Base-by-base conservation (phyloP, 2,888 invertebrate genomes). In the Tribolium freemani region DNA sequence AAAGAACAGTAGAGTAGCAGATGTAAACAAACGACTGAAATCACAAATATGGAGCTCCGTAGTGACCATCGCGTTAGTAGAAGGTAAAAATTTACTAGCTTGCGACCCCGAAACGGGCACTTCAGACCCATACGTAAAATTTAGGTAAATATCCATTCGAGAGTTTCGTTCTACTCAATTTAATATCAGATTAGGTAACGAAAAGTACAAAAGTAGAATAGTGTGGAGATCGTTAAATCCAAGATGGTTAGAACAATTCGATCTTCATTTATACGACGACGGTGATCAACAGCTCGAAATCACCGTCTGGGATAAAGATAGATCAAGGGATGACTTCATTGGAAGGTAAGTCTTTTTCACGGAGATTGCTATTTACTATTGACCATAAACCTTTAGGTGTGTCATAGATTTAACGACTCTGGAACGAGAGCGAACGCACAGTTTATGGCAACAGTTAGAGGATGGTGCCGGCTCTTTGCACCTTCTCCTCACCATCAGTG, bases 41-140 rank as follows among this genome's bases (percentile, higher is more conserved):
- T 96, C 95, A 26, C 98, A 98, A 88, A 96, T 97, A 84, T 99
- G 98, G 98, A 96, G 95, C 84, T 96, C 96, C 1, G 96, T 98
- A 69, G 97, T 99, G 44, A 99, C 98, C 72, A 95, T 99, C 79
- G 94, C 98, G n/a, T 89, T 99, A 76, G 96, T 99, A 20, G 98
- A 99, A 87, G 98, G 97, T 8, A 95, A 93, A 87, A 94, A 96
- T 84, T 90, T 99, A 70, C 91, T 94, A 1, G 92, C 94, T 0
- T 94, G 96, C 91, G 96, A 96, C 84, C 90, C 94, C 78, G 96
- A 96, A 82, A 92, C 92, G n/a, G 93, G 96, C 76, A 91, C 95
- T 74, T 94, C 93, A 79, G 97, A 98, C 86, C 96, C 97, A 67
- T 98, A 96, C 86, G 96, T 96, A 84, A 98, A 98, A 88, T 98